Conservation (phyloP, 2,888 invertebrate species). For the Pseudococcus jackbeardsleyi region DNA sequence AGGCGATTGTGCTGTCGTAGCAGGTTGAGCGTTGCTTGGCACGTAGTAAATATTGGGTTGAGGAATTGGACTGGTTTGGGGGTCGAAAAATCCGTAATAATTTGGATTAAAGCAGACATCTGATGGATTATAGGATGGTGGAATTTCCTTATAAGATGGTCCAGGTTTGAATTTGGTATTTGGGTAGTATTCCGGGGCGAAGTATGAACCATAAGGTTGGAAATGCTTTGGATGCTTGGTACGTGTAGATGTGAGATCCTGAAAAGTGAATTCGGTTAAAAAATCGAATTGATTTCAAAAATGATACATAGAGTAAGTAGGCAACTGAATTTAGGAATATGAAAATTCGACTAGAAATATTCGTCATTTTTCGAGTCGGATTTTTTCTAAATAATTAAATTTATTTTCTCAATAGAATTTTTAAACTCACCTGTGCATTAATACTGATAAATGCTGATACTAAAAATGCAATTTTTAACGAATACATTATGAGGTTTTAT, state of each 20-base stretch:
- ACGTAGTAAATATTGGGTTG: slow-evolving; percentile 40
- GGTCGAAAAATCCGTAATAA: slow-evolving; percentile 1
- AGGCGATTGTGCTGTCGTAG: not conserved
- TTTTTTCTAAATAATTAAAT: no score
- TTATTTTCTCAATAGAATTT: no score
- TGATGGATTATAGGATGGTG: slow-evolving; percentile 10
- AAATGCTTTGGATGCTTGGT: not conserved
- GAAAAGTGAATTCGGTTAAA: not conserved
- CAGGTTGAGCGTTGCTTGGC: not conserved
- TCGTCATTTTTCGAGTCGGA: no score
- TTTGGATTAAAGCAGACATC: slow-evolving; percentile 56
- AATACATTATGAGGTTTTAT: no score
- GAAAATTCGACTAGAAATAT: no score
- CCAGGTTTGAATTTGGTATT: slow-evolving; percentile 15
- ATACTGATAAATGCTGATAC: no score
- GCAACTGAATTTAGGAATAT: no score
- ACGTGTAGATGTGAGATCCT: not conserved
- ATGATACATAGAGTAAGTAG: no score
- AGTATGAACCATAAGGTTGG: not conserved
- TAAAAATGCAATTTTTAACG: no score
- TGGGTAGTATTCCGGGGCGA: not conserved
- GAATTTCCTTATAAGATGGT: not conserved
- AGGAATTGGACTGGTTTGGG: slow-evolving; percentile 17
- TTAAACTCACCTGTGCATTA: not conserved
- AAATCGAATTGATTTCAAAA: no score